Evolutionary conservation across 2,888 invertebrate genomes (phyloP).

Genomic region (Mesorhabditis spiculigera): DNA sequence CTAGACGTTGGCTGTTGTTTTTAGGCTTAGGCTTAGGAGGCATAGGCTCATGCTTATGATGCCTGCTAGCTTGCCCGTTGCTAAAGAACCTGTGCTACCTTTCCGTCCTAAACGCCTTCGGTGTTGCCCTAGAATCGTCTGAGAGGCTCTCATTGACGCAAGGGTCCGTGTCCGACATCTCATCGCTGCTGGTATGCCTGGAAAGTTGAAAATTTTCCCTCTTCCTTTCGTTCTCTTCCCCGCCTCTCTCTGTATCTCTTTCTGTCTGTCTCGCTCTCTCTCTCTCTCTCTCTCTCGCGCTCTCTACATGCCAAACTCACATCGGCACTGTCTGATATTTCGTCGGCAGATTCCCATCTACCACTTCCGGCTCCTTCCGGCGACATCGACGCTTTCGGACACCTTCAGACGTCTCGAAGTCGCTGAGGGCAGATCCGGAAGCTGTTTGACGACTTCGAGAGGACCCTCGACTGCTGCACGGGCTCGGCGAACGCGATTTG

Average conservation of each 20-base stretch:
- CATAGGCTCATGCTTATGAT: neutral
- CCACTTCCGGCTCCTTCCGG: neutral
- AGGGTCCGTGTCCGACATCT: neutral
- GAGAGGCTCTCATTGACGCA: slow-evolving; percentile 1
- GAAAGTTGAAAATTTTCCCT: neutral
- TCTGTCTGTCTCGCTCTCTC: no score
- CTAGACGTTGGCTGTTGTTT: neutral
- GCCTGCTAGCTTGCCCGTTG: neutral
- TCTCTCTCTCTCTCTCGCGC: no score
- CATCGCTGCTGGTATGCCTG: neutral
- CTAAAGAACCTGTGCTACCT: neutral
- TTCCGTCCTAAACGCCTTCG: slow-evolving; percentile 2
- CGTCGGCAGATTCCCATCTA: neutral
- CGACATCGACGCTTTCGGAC: neutral
- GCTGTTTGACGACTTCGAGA: neutral
- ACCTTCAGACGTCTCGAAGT: neutral
- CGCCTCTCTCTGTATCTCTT: no score
- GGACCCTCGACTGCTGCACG: no score
- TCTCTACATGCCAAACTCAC: neutral
- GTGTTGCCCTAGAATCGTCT: slow-evolving; percentile 2
- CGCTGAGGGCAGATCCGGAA: neutral
- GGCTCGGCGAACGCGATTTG: no score
- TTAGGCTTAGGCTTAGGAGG: no score
- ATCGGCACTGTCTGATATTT: neutral
- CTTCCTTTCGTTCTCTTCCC: no score